phyloP scores from a whole-genome alignment of 1,140 invertebrate species.

The Zeugodacus cucurbitae region DNA sequence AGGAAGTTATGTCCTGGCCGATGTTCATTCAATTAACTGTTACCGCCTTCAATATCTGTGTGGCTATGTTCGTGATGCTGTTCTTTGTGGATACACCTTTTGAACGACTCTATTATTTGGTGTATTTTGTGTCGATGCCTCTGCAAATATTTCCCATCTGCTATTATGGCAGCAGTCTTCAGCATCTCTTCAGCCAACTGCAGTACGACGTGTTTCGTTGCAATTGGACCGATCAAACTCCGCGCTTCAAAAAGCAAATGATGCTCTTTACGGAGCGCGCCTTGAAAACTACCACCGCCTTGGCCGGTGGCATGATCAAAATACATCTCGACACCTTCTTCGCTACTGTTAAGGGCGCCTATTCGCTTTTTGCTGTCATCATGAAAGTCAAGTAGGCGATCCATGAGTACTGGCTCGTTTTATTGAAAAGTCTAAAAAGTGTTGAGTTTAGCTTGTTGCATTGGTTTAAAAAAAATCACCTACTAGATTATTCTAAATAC shows the following conservation, averaged over 20 bases:
- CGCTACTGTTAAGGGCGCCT: constrained; percentile 52
- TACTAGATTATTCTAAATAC: no score
- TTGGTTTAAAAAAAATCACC: no score
- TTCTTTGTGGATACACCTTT: constrained; percentile 51
- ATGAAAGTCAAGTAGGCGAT: constrained; percentile 42
- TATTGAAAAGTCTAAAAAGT: not conserved
- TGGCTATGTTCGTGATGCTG: constrained; percentile 48
- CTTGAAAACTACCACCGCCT: constrained; percentile 47
- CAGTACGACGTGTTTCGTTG: constrained; percentile 57
- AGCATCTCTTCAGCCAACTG: constrained; percentile 50
- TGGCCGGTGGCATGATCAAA: constrained; percentile 57
- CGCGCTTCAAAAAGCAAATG: constrained; percentile 54
- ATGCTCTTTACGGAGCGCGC: constrained; percentile 59
- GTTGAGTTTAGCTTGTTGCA: not conserved
- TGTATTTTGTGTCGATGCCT: constrained; percentile 51
- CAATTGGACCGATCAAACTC: constrained; percentile 51
- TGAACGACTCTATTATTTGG: constrained; percentile 47
- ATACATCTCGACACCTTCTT: constrained; percentile 58
- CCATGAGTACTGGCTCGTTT: not conserved
- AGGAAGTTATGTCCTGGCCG: constrained; percentile 54
- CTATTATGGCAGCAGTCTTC: constrained; percentile 56
- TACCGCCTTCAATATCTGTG: constrained; percentile 53
- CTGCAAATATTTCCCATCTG: constrained; percentile 57
- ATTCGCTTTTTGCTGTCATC: constrained; percentile 55
- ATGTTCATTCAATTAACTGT: constrained; percentile 58